Evolutionary conservation across 2,113 vertebrate species (phyloP).

Genomic region (Vulpes lagopus): DNA sequence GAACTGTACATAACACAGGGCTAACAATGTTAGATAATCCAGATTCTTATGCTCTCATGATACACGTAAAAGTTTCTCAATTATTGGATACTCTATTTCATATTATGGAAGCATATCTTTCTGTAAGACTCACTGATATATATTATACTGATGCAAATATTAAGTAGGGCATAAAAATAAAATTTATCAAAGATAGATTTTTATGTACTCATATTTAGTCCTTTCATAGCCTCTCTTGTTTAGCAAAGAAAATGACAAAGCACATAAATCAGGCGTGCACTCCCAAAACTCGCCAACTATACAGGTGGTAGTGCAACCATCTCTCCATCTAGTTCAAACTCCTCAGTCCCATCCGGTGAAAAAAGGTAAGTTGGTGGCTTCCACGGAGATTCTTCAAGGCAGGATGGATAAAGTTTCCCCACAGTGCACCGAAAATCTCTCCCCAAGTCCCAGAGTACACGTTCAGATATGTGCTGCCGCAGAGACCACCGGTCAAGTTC

Average conservation of each 20-base stretch:
- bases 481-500: conserved; percentile 96
- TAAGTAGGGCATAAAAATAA: conserved; percentile 89
- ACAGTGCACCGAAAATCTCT: conserved; percentile 97
- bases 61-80: conserved; percentile 86
- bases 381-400: conserved; percentile 98
- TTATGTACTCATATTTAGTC: conserved; percentile 80
- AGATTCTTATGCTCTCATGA: conserved; percentile 87
- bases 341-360: conserved; percentile 95
- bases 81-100: conserved; percentile 87
- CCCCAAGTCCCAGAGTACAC: conserved; percentile 97
- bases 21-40: conserved; percentile 87
- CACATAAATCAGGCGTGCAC: conserved; percentile 61
- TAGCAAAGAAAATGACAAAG: conserved; percentile 75
- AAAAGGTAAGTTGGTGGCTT: conserved; percentile 98
- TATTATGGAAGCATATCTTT: conserved; percentile 89
- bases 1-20: conserved; percentile 84
- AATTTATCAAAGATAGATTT: conserved; percentile 84
- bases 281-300: conserved; percentile 86
- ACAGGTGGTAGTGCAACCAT: conserved; percentile 94
- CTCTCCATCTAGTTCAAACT: conserved; percentile 96
- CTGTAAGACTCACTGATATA: conserved; percentile 86
- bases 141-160: conserved; percentile 87
- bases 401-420: conserved; percentile 98
- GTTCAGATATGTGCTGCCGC: conserved; percentile 96
- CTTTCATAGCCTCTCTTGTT: conserved; percentile 77